A percentile compares a stretch with the other conserved stretches of the same genome.
Evolutionary conservation across 2,797 vertebrate genomes (phyloP).

Genomic region (Urocyon cinereoargenteus): DNA sequence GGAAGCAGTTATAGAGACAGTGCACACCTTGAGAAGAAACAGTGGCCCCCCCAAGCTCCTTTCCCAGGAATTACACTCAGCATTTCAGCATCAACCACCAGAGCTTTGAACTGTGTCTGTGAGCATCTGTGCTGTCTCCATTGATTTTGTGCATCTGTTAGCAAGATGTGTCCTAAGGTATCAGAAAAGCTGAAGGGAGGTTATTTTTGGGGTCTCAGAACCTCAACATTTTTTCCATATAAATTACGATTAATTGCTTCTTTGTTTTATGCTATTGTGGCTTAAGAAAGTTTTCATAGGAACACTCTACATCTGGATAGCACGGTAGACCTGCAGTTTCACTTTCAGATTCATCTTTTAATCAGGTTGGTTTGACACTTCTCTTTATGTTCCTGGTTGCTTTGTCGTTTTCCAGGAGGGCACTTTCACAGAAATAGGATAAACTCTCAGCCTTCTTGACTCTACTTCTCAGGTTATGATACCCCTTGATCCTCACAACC

Average conservation of each 20-base stretch:
- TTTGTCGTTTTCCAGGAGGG: constrained; percentile 10
- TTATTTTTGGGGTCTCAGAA: background rate
- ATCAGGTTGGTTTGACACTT: background rate
- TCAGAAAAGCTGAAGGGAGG: background rate
- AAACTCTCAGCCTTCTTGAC: background rate
- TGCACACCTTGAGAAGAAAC: background rate
- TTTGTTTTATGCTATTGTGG: background rate
- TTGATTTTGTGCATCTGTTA: background rate
- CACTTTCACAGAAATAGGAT: background rate
- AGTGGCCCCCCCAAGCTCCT: background rate
- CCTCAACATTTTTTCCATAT: background rate
- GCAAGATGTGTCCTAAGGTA: background rate
- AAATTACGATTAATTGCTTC: background rate
- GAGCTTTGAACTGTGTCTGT: background rate
- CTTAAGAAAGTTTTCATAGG: background rate
- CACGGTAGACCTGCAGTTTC: background rate
- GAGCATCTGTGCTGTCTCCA: background rate
- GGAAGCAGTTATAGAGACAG: background rate
- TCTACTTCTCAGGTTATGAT: background rate
- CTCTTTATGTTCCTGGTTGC: background rate
- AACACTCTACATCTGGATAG: background rate
- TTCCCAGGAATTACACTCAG: background rate
- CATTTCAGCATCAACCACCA: background rate
- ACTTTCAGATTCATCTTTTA: background rate
- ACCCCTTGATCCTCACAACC: background rate